Evolutionary conservation across 2,113 vertebrate genomes (phyloP).

Genomic region (Macroglossus sobrinus): DNA sequence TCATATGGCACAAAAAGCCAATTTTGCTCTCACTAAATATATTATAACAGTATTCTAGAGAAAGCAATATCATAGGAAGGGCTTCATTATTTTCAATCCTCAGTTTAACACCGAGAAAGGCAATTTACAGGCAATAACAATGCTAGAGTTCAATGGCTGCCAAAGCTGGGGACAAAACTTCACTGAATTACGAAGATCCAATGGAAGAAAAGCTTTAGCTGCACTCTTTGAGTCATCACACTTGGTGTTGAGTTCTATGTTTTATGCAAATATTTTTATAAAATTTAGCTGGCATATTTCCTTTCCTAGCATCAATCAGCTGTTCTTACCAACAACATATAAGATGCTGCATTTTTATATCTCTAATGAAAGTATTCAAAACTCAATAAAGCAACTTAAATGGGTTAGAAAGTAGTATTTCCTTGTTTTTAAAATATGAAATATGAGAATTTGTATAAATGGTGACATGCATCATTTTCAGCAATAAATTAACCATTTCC

Average conservation of each 20-base stretch:
- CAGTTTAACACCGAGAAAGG: constrained; percentile 22
- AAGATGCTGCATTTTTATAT: background rate
- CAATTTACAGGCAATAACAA: background rate
- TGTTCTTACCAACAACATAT: constrained; percentile 6
- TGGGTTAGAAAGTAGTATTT: background rate
- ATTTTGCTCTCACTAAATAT: background rate
- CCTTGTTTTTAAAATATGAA: background rate
- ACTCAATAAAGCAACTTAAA: background rate
- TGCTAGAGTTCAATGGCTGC: background rate
- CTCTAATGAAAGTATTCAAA: constrained; percentile 25
- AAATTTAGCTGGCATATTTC: constrained; percentile 6
- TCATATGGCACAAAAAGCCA: background rate
- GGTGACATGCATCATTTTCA: background rate
- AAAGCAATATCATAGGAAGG: background rate
- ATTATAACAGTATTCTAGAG: background rate
- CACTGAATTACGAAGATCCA: background rate
- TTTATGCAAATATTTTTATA: background rate
- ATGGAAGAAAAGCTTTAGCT: background rate
- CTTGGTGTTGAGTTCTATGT: background rate
- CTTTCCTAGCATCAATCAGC: constrained; percentile 22
- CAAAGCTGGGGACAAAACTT: constrained; percentile 12
- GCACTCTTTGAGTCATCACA: background rate
- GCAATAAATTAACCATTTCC: background rate
- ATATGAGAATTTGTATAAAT: background rate
- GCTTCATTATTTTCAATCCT: constrained; percentile 11